Base-by-base conservation (phyloP, 2,113 vertebrate genomes). In the Donacobius atricapilla region DNA sequence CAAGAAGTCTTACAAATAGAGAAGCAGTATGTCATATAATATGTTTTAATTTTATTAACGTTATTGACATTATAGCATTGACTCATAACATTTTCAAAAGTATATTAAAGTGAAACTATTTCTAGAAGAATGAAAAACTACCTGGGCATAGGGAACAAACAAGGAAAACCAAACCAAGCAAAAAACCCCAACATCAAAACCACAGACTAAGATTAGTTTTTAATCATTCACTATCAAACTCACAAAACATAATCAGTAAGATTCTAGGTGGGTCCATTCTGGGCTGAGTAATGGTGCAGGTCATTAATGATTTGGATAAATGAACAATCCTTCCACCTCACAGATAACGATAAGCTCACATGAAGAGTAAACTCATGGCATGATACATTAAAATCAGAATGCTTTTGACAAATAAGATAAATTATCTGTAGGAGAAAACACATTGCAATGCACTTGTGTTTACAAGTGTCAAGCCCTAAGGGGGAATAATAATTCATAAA, bases 101-200 rank as follows among this genome's bases (percentile, higher is more conserved):
- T 45, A 27, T 84, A 66, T 70, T 20, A 50, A 80, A 78, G 42
- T 45, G n/a, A 78, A 84, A 39, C 31, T 71, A 42, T 12, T 84
- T 85, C 39, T 71, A 9, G 18, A 57, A 83, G 56, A 78, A 18
- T 50, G 10, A 31, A 82, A 87, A 87, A 65, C 42, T 84, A 35
- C 11, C 2, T 15, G n/a, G 13, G 13, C 0, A 0, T 23, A 33
- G 37, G 27, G 16, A 47, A 47, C 6, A 18, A 53, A 61, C 30
- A 44, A 51, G 23, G 48, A 61, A 69, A 65, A 22, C 22, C 42
- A 47, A 72, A 50, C 6, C 11, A 37, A 80, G 27, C 8, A 31
- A 57, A 42, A 35, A 48, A 50, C 4, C 3, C 31, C 15, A 70
- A 24, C 23, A 63, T 3, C 23, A 45, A 72, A 45, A 21, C 8